Conservation (phyloP, 2,888 invertebrate species). For the Tetrapedia diversipes region DNA sequence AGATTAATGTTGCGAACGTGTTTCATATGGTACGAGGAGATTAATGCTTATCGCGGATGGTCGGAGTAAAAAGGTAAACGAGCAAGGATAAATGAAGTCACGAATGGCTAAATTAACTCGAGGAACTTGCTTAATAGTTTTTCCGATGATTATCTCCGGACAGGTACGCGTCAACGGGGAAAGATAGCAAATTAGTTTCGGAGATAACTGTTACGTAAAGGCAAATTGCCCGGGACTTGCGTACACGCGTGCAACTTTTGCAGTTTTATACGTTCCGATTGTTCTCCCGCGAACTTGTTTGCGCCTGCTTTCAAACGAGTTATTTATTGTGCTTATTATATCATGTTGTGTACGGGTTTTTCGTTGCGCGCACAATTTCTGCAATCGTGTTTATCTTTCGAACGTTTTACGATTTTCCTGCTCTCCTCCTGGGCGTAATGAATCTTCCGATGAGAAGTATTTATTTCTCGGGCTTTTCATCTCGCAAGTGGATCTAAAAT, state of each 20-base stretch:
- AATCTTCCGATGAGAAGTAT: slow-evolving; percentile 4
- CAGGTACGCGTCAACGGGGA: slow-evolving; percentile 28
- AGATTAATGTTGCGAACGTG: slow-evolving; percentile 1
- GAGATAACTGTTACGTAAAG: slow-evolving; percentile 50
- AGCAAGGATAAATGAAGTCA: slow-evolving; percentile 34
- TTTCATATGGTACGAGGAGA: slow-evolving; percentile 7
- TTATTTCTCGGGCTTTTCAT: neutral
- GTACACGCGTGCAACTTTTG: slow-evolving; percentile 24
- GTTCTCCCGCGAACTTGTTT: slow-evolving; percentile 17
- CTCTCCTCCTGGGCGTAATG: neutral
- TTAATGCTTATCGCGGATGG: slow-evolving; percentile 8
- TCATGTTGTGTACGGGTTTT: slow-evolving; percentile 1
- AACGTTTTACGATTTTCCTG: slow-evolving; percentile 24
- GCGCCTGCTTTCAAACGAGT: slow-evolving; percentile 33
- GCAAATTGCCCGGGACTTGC: slow-evolving; percentile 27
- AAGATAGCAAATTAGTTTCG: slow-evolving; percentile 54
- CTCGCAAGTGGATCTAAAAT: neutral
- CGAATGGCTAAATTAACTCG: slow-evolving; percentile 42
- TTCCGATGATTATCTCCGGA: slow-evolving; percentile 48
- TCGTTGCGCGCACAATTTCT: slow-evolving; percentile 18
- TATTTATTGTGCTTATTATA: slow-evolving; percentile 30
- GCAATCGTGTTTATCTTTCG: slow-evolving; percentile 19
- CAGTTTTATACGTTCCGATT: slow-evolving; percentile 34
- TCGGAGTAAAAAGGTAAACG: slow-evolving; percentile 7
- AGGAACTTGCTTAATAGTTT: slow-evolving; percentile 50